A percentile compares a stretch with the other conserved stretches of the same genome.
Evolutionary conservation across 2,113 vertebrate species (phyloP).

Genomic region (Psilopogon haemacephalus): DNA sequence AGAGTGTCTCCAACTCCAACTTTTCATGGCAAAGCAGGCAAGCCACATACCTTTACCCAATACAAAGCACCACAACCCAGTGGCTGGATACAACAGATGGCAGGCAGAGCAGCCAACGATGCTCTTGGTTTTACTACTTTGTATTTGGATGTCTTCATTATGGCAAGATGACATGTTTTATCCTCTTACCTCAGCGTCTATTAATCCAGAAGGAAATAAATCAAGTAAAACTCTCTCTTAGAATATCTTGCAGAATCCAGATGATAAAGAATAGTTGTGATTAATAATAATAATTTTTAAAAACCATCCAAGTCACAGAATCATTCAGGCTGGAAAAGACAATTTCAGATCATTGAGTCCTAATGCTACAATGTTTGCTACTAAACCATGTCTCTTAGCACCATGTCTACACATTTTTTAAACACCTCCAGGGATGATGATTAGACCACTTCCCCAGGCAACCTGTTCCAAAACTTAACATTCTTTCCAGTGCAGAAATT

Average conservation of each 20-base stretch:
- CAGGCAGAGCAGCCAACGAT: not conserved
- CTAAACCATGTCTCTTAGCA: too few relatives aligned
- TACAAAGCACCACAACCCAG: not conserved
- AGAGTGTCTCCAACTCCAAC: rapidly evolving
- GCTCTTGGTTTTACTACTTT: not conserved
- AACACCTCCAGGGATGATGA: too few relatives aligned
- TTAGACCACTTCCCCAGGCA: too few relatives aligned
- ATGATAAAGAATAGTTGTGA: not conserved
- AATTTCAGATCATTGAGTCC: too few relatives aligned
- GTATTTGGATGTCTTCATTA: not conserved
- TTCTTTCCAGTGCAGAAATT: too few relatives aligned
- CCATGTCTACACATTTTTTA: too few relatives aligned
- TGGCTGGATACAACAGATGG: conserved; percentile 45
- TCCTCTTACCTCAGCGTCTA: not conserved
- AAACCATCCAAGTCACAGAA: too few relatives aligned
- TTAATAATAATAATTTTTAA: not conserved
- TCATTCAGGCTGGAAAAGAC: too few relatives aligned
- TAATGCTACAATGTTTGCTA: too few relatives aligned
- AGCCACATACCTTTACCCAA: not conserved
- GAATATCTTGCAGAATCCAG: not conserved
- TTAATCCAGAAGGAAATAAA: conserved; percentile 15
- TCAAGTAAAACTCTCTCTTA: not conserved
- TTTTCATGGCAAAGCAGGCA: not conserved
- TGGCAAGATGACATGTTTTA: not conserved
- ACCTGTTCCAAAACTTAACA: too few relatives aligned